phyloP scores from a whole-genome alignment of 2,888 invertebrate species.

The Thymelicus lineola region DNA sequence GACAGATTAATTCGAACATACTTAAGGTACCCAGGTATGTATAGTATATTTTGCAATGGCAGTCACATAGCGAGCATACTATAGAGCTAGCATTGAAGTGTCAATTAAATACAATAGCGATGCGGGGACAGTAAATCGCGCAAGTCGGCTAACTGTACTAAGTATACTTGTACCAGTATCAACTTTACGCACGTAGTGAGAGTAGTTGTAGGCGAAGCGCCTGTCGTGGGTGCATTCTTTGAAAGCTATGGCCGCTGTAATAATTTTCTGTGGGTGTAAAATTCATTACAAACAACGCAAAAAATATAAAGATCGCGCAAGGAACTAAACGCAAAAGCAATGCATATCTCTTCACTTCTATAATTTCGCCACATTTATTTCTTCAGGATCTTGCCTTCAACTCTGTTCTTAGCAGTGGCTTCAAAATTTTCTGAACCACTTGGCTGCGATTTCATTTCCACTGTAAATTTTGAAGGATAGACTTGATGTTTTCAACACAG shows the following conservation, averaged over 20 bases:
- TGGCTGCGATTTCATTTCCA: too few species aligned
- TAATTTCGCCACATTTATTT: too few species aligned
- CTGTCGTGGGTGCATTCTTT: constrained; percentile 26
- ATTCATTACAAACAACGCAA: background rate
- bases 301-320: too few species aligned
- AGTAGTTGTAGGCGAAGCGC: constrained; percentile 22
- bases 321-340: too few species aligned
- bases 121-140: constrained; percentile 32
- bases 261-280: background rate
- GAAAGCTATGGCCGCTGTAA: background rate
- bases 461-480: too few species aligned
- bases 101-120: constrained; percentile 41
- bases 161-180: constrained; percentile 16
- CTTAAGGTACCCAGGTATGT: background rate
- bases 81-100: constrained; percentile 34
- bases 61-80: background rate
- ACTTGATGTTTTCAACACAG: too few species aligned
- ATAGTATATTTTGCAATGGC: background rate
- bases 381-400: too few species aligned
- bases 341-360: too few species aligned
- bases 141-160: constrained; percentile 18
- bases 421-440: too few species aligned
- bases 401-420: too few species aligned
- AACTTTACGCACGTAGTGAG: constrained; percentile 18
- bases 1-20: background rate